Base-by-base conservation (phyloP, 2,797 vertebrate genomes). In the Peromyscus eremicus region DNA sequence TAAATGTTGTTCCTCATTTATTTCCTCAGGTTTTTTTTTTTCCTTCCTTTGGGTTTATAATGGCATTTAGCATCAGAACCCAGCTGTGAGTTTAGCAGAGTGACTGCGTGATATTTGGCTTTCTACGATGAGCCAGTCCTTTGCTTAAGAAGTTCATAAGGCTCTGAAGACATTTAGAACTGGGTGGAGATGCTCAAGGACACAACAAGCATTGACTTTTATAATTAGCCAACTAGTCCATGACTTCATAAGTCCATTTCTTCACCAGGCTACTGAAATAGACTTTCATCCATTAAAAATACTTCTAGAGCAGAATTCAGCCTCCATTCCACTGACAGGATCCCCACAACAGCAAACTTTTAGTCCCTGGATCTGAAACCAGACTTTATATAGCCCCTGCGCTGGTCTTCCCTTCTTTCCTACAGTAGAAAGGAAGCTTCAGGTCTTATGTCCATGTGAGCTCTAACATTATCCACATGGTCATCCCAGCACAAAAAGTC, bases 1-100 rank as follows among this genome's bases (percentile, higher is more conserved):
- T 73, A 62, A 29, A 85, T 73, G 5, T 25, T 40, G 34, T 34
- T 49, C 12, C 43, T 85, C 32, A 25, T n/a, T 85, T 25, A 92
- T 86, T 14, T 17, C 68, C n/a, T 32, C 84, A 46, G 7, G 52
- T 94, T 94, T 57, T 57, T 16, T 52, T 52, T 55, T 55, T 4
- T 32, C 82, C 32, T 2, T 14, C 85, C 43, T 77, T 92, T 82
- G 37, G 13, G 8, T 85, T 93, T 93, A 49, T 92, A 4, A 32
- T 86, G 5, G 16, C 81, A 86, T 55, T 83, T 95, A 82, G 60
- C 70, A 62, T 94, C 70, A 91, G 64, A 91, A 73, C 11, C 14
- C 29, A 88, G 77, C 17, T 87, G 64, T 57, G 55, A 89, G 64
- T 57, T 89, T 32, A 94, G 55, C 7, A 55, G 25, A 55, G 57